phyloP scores from a whole-genome alignment of 2,888 invertebrate genomes.

The Zeuzera pyrina region DNA sequence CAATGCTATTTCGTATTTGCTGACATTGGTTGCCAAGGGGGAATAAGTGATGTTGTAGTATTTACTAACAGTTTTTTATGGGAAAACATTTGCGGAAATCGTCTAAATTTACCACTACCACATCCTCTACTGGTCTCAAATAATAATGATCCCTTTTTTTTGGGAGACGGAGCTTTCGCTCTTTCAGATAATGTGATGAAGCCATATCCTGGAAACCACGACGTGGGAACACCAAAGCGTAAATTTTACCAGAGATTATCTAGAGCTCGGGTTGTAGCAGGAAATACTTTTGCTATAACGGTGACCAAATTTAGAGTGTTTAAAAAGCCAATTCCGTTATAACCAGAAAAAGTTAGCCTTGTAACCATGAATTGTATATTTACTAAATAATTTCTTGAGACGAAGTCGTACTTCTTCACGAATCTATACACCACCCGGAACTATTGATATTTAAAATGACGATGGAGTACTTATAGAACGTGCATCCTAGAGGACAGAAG shows the following conservation, averaged over 20 bases:
- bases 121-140: constrained; percentile 15
- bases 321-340: constrained; percentile 12
- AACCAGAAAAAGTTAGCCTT: constrained; percentile 8
- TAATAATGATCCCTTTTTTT: constrained; percentile 14
- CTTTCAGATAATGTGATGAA: constrained; percentile 18
- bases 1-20: constrained; percentile 14
- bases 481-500: constrained; percentile 15
- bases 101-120: constrained; percentile 18
- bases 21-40: constrained; percentile 19
- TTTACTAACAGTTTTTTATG: constrained; percentile 20
- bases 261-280: constrained; percentile 13
- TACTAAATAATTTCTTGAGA: constrained; percentile 1
- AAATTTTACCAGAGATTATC: constrained; percentile 16
- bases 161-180: constrained; percentile 18
- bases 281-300: constrained; percentile 16
- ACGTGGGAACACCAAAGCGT: constrained; percentile 14
- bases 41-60: constrained; percentile 19
- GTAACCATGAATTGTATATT: not conserved
- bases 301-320: constrained; percentile 14
- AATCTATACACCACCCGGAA: constrained; percentile 17
- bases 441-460: too few relatives aligned
- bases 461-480: constrained; percentile 12
- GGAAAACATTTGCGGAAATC: constrained; percentile 19
- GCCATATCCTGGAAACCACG: constrained; percentile 17
- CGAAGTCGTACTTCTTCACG: constrained; percentile 10